Percentiles rank a stretch among this genome's conserved stretches.
Evolutionary conservation across 2,797 vertebrate species (phyloP).

Genomic region (Anabas testudineus): DNA sequence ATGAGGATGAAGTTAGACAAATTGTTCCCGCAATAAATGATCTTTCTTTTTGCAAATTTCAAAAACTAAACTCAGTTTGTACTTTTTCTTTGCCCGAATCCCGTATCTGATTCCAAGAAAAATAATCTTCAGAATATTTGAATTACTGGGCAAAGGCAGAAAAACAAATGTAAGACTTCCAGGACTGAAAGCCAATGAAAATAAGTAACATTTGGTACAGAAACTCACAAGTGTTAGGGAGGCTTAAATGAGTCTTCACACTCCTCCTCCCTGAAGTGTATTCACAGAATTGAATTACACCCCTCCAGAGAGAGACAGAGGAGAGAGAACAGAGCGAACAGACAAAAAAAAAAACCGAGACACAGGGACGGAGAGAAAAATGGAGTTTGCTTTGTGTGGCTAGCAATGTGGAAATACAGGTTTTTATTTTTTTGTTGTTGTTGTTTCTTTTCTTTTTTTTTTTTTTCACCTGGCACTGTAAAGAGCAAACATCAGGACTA

Average conservation of each 20-base stretch:
- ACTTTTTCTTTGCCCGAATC: constrained; percentile 30
- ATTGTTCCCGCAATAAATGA: constrained; percentile 37
- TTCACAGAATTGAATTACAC: constrained; percentile 80
- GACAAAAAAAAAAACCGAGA: constrained; percentile 38
- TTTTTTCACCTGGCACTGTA: constrained; percentile 64
- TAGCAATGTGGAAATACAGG: constrained; percentile 57
- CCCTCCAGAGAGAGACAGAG: constrained; percentile 58
- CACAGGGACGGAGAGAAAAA: constrained; percentile 47
- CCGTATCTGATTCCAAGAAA: constrained; percentile 56
- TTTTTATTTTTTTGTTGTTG: constrained; percentile 21
- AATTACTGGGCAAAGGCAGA: constrained; percentile 63
- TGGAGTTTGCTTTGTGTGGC: constrained; percentile 59
- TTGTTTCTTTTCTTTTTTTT: constrained; percentile 5
- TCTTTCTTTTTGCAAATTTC: constrained; percentile 32
- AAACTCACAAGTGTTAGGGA: constrained; percentile 72
- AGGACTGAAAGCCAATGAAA: constrained; percentile 68
- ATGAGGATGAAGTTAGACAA: constrained; percentile 22
- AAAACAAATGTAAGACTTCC: constrained; percentile 55
- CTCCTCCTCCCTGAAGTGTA: constrained; percentile 72
- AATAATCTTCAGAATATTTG: constrained; percentile 64
- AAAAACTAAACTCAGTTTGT: constrained; percentile 32
- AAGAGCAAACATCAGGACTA: constrained; percentile 73
- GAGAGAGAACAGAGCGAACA: constrained; percentile 24
- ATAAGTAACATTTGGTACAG: constrained; percentile 77
- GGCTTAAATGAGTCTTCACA: constrained; percentile 79